Evolutionary conservation across 2,888 invertebrate species (phyloP).

Genomic region (Andricus curvator): DNA sequence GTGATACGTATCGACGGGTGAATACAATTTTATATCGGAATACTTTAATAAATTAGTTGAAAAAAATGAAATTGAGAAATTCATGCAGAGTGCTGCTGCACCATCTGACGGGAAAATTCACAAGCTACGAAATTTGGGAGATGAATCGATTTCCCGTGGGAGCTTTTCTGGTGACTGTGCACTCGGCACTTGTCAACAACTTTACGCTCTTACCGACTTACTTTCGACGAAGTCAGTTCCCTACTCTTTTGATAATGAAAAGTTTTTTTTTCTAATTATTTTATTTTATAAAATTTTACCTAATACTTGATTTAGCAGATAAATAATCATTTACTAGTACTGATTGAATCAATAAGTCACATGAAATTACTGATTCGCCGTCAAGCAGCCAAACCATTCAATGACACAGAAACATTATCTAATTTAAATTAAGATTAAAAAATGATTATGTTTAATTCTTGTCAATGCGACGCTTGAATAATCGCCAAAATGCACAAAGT

Average conservation of each 20-base stretch:
- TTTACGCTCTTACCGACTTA: slow-evolving; percentile 26
- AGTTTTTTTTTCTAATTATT: no score
- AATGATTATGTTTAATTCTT: no score
- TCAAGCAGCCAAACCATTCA: no score
- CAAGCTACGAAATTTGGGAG: not conserved
- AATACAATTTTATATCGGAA: not conserved
- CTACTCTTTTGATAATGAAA: slow-evolving; percentile 21
- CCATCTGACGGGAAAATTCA: not conserved
- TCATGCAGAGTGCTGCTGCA: not conserved
- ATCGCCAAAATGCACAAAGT: no score
- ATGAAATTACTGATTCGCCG: no score
- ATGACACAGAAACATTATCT: no score
- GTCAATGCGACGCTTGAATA: no score
- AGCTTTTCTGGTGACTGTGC: not conserved
- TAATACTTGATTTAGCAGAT: no score
- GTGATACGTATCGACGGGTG: not conserved
- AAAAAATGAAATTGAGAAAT: not conserved
- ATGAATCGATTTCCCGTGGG: slow-evolving; percentile 26
- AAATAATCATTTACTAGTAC: no score
- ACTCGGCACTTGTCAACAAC: slow-evolving; percentile 10
- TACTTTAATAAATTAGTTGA: not conserved
- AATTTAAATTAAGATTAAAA: no score
- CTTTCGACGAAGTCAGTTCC: not conserved
- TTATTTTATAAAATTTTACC: no score
- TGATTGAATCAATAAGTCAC: no score